Percentiles rank a stretch among this genome's conserved stretches.
phyloP scores from a whole-genome alignment of 2,888 invertebrate species.

The Synanthedon formicaeformis region DNA sequence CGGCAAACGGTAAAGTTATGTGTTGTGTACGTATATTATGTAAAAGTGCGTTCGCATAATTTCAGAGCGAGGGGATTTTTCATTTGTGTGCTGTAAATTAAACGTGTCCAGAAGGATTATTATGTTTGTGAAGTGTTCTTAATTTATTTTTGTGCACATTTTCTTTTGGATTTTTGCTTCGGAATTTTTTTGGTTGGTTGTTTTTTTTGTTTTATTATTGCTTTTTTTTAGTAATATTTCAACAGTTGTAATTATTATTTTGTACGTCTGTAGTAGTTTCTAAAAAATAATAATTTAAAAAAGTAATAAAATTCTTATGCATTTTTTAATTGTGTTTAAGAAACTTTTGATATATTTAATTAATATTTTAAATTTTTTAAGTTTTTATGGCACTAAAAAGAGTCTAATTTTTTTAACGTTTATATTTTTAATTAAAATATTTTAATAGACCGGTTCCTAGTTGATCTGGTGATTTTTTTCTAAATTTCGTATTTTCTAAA shows the following conservation, averaged over 20 bases:
- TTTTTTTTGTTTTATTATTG: constrained; percentile 29
- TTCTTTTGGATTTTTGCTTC: constrained; percentile 65
- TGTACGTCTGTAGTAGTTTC: background rate
- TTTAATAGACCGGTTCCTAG: no score
- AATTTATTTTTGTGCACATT: constrained; percentile 59
- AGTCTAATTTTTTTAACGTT: no score
- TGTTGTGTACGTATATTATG: constrained; percentile 37
- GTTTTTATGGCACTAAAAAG: no score
- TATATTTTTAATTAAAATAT: no score
- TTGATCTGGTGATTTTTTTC: no score
- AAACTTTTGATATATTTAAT: no score
- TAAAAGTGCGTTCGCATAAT: constrained; percentile 50
- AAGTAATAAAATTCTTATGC: background rate
- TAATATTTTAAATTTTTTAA: no score
- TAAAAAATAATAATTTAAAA: no score
- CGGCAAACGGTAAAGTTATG: constrained; percentile 64
- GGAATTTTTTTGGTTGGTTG: constrained; percentile 62
- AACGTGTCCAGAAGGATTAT: constrained; percentile 46
- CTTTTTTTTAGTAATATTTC: constrained; percentile 8
- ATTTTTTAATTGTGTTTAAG: no score
- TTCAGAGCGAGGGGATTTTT: constrained; percentile 48
- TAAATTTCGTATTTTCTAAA: no score
- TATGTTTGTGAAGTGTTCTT: constrained; percentile 59
- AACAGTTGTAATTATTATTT: background rate
- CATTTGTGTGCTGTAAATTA: constrained; percentile 39